These are phyloP conservation scores for Ferdinandea cuprea DNA, from an alignment of 2,888 invertebrate species.

Conservation along the genomic window DNA sequence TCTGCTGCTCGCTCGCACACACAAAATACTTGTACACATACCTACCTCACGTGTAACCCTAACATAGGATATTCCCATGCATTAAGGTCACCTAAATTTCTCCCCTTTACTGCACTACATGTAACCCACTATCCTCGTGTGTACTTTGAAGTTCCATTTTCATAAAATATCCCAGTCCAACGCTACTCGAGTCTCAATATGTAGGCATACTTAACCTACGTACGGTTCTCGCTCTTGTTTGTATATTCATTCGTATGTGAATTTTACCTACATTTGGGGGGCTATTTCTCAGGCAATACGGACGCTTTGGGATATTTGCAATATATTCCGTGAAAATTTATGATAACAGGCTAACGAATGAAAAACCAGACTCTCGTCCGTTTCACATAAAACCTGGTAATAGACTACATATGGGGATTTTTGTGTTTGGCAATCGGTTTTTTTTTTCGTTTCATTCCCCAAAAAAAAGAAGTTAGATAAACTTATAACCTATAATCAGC, in stretches of 20 bases:
- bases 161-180: conserved; percentile 45
- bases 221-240: background rate
- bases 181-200: background rate
- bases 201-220: conserved; percentile 12
- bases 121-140: conserved; percentile 6
- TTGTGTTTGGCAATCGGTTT: background rate
- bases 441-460: background rate
- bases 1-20: no score
- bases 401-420: conserved; percentile 11
- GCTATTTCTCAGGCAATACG: background rate
- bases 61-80: conserved; percentile 22
- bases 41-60: background rate
- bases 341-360: conserved; percentile 16
- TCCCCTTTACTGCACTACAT: background rate
- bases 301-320: conserved; percentile 42
- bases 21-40: no score
- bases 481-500: no score
- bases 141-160: conserved; percentile 61
- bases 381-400: conserved; percentile 49
- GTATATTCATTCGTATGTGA: no score
- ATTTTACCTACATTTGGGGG: conserved; percentile 1
- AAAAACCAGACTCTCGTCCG: conserved; percentile 25
- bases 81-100: conserved; percentile 56
- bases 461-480: no score
- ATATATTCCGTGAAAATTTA: conserved; percentile 45